phyloP scores from a whole-genome alignment of 2,797 vertebrate genomes.

The Eurystomus glaucurus region DNA sequence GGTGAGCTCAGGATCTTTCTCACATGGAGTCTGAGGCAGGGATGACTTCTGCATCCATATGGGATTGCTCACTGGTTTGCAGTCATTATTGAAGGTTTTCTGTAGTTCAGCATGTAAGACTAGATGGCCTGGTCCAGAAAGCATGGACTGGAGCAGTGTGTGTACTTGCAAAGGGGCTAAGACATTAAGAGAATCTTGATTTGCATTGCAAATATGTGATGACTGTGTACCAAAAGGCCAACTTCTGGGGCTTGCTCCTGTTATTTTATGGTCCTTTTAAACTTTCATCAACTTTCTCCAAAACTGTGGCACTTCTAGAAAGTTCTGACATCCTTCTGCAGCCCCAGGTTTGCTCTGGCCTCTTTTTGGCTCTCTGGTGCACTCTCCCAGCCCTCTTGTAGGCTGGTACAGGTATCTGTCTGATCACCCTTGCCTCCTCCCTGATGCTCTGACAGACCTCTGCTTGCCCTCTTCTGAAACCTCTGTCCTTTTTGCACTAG shows the following conservation, averaged over 20 bases:
- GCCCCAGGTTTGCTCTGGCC: background rate
- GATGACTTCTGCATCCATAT: background rate
- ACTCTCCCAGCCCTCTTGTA: background rate
- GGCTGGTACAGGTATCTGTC: too few relatives aligned
- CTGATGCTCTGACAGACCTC: background rate
- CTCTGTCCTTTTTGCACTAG: background rate
- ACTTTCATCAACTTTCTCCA: background rate
- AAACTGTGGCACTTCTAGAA: background rate
- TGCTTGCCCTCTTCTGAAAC: fast-evolving
- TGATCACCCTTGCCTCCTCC: background rate
- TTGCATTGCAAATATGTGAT: background rate
- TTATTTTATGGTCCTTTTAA: background rate
- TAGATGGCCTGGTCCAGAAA: background rate
- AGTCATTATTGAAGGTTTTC: background rate
- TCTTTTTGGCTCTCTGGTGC: background rate
- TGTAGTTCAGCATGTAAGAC: background rate
- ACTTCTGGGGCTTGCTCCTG: background rate
- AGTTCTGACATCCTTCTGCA: background rate
- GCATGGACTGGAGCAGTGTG: background rate
- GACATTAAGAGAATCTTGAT: background rate
- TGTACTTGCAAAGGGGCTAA: background rate
- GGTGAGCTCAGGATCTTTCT: background rate
- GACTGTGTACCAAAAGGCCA: background rate
- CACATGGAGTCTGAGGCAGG: background rate
- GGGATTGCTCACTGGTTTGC: background rate